phyloP scores from a whole-genome alignment of 1,140 invertebrate genomes.

The Solenopsis fugax region DNA sequence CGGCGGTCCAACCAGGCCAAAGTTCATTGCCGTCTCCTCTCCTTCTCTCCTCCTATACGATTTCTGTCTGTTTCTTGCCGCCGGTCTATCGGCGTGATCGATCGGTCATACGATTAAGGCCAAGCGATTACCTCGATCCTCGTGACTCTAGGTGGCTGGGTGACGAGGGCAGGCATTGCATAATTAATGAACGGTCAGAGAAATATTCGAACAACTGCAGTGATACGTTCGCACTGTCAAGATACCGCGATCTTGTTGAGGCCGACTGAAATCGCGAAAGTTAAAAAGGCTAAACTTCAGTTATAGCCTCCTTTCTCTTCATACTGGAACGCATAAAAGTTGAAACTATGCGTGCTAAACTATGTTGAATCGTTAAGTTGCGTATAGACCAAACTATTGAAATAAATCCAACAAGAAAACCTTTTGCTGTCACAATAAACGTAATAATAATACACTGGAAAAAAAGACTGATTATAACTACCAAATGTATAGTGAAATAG shows the following conservation, averaged over 20 bases:
- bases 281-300: conserved; percentile 9
- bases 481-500: too few relatives aligned
- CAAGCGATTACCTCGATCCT: conserved; percentile 72
- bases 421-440: background rate
- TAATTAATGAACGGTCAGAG: conserved; percentile 76
- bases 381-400: background rate
- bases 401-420: background rate
- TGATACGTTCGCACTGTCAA: background rate
- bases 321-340: background rate
- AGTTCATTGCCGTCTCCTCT: conserved; percentile 52
- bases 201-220: conserved; percentile 73
- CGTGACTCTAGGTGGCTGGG: conserved; percentile 49
- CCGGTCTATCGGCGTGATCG: conserved; percentile 66
- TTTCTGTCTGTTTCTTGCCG: conserved; percentile 38
- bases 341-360: background rate
- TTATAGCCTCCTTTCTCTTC: background rate
- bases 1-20: conserved; percentile 36
- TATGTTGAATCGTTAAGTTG: background rate
- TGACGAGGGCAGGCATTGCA: conserved; percentile 72
- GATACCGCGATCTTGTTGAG: background rate
- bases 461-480: too few relatives aligned
- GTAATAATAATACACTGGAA: too few relatives aligned
- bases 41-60: background rate
- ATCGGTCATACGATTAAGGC: conserved; percentile 72
- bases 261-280: conserved; percentile 5